Evolutionary conservation across 2,113 vertebrate species (phyloP).

Genomic region (Tichodroma muraria): DNA sequence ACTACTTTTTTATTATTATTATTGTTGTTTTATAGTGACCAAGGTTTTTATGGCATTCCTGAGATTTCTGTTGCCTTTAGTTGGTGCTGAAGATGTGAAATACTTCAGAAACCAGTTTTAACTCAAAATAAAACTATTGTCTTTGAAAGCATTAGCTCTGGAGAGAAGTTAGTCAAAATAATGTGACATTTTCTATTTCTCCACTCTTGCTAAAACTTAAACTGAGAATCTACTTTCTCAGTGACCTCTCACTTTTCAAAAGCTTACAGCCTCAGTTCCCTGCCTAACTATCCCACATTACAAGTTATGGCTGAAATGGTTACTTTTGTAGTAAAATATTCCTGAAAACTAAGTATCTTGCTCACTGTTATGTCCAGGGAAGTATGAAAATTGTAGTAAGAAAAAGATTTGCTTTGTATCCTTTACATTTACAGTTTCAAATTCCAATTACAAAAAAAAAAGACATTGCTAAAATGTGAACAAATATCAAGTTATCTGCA

Average conservation of each 20-base stretch:
- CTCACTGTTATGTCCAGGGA: conserved; percentile 49
- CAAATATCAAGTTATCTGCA: conserved; percentile 20
- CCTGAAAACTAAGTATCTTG: conserved; percentile 40
- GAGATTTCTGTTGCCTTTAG: not conserved
- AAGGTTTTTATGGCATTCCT: not conserved
- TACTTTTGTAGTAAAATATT: conserved; percentile 25
- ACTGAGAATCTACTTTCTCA: not conserved
- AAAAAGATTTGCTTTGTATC: conserved; percentile 57
- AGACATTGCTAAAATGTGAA: conserved; percentile 44
- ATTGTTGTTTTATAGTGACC: not conserved
- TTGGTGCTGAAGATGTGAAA: not conserved
- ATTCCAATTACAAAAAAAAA: conserved; percentile 50
- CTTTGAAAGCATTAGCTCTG: not conserved
- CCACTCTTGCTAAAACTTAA: not conserved
- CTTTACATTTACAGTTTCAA: conserved; percentile 39
- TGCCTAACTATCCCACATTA: not conserved
- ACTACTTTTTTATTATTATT: not conserved
- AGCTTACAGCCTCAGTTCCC: not conserved
- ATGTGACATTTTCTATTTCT: not conserved
- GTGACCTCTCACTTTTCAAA: not conserved
- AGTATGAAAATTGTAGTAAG: conserved; percentile 62
- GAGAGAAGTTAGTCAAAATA: not conserved
- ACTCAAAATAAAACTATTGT: not conserved
- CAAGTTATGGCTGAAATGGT: not conserved
- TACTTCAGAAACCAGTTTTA: not conserved